These are phyloP conservation scores for Lordiphosa stackelbergi DNA, from an alignment of 1,140 invertebrate genomes.

Conservation along the genomic window DNA sequence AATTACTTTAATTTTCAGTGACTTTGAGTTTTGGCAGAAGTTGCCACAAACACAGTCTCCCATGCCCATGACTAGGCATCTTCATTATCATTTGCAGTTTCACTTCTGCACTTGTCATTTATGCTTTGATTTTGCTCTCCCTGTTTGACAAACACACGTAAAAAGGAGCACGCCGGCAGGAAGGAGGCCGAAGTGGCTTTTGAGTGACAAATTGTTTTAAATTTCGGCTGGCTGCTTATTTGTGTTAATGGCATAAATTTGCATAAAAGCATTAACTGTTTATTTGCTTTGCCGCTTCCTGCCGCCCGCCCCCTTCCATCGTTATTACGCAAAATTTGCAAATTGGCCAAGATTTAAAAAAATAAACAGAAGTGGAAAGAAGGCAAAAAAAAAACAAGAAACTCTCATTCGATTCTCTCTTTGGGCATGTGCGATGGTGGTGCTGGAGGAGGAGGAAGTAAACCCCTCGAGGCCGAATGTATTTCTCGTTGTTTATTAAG, in stretches of 20 bases:
- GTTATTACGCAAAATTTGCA: conserved; percentile 69
- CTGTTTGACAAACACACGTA: conserved; percentile 22
- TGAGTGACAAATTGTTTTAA: conserved; percentile 75
- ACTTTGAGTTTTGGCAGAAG: conserved; percentile 65
- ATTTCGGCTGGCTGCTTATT: conserved; percentile 66
- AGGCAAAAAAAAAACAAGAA: background rate
- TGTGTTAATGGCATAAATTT: conserved; percentile 76
- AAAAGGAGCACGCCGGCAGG: conserved; percentile 16
- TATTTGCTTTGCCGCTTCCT: conserved; percentile 66
- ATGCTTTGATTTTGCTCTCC: conserved; percentile 55
- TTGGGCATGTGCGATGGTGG: background rate
- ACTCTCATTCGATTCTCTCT: no score
- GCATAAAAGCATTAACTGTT: conserved; percentile 76
- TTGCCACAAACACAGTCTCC: background rate
- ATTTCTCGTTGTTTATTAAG: conserved; percentile 72
- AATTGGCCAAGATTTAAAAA: conserved; percentile 63
- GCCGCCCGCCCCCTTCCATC: conserved; percentile 27
- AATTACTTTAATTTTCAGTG: conserved; percentile 75
- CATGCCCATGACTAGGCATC: conserved; percentile 59
- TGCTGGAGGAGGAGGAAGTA: conserved; percentile 13
- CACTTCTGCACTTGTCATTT: conserved; percentile 55
- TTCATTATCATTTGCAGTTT: conserved; percentile 58
- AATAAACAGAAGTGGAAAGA: conserved; percentile 28
- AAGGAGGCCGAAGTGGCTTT: conserved; percentile 62
- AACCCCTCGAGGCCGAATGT: conserved; percentile 61